Base-by-base conservation (phyloP, 2,797 vertebrate genomes). In the Acanthurus leucopareius region DNA sequence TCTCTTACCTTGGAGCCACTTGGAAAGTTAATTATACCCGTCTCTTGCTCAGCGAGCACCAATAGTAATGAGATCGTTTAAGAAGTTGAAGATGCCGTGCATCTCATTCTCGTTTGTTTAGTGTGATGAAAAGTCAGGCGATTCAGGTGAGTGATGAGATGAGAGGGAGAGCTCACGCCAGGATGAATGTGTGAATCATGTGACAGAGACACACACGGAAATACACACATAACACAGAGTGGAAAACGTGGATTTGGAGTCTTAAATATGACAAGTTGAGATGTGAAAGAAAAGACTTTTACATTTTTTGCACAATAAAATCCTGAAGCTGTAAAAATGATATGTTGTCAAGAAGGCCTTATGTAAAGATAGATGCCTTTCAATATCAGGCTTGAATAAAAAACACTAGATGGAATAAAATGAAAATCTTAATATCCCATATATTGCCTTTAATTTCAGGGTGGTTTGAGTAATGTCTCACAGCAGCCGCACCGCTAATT, bases 11-110 rank as follows among this genome's bases (percentile, higher is more conserved):
- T 60, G 25, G 28, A 76, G 57, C 60, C 79, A 80, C 69, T 89
- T 69, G 60, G 78, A 89, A 85, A 84, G 87, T 71, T 88, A 87
- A 92, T 92, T 88, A 89, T 64, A 81, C 64, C 49, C 20, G 59
- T 73, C 48, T 25, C 32, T 73, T 60, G 47, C 70, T 77, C 66
- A 28, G 72, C 49, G 60, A 71, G 40, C 47, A 63, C 51, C 58
- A 69, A 22, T 42, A 47, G 60, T 69, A 79, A 81, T 79, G 67
- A 85, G 65, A 59, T 77, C 28, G 48, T 80, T 69, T 32, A 16
- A 40, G n/a, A 84, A 77, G 86, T 1, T 59, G 48, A 75, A 58
- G 58, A 78, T 61, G 45, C 4, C 5, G 32, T n/a, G 20, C 22
- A 75, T 75, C 56, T 75, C 6, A 35, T 69, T 77, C 71, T 59